Base-by-base conservation (phyloP, 1,140 invertebrate species). In the Ganaspis sp. region DNA sequence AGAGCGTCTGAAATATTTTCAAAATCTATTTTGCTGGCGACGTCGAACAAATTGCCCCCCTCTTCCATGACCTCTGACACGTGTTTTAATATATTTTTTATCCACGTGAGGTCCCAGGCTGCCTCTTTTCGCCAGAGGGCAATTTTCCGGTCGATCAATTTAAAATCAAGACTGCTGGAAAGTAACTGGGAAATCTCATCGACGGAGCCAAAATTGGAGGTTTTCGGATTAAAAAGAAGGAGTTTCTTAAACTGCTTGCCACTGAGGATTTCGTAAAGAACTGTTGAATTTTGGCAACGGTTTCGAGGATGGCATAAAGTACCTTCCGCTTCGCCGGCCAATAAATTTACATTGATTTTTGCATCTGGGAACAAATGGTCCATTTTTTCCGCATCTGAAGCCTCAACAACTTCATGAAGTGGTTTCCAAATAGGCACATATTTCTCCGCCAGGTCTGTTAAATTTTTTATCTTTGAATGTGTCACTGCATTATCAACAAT, bases 1-100 rank as follows among this genome's bases (percentile, higher is more conserved):
- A 90, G 85, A 17, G 85, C 40, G 26, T 85, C 83, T 5, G 87
- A 88, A 26, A 88, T 78, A 73, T 90, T 82, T 11, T 88, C 70
- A 69, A 90, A 89, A 86, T 90, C 89, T 64, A 90, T 87, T 85
- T 88, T 87, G 74, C 86, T 90, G 3, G 86, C 89, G 3, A 90
- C 73, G 73, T 90, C 87, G 69, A 90, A 71, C 11, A 90, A 81
- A 86, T 78, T 88, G 29, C 86, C 85, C 40, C 87, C 74, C 69
- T 90, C 89, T 11, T 77, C 86, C 64, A 90, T 73, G 45, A 89
- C 85, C 23, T 73, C 54, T 53, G 75, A 78, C 21, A 87, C 70
- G 79, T 89, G 86, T 26, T 76, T 70, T n/a, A 90, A 49, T 37
- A 89, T 87, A 76, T 87, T 84, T 70, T 80, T 85, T 9, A 90